These are phyloP conservation scores for Rhingia campestris DNA, from an alignment of 2,888 invertebrate genomes.

Conservation along the genomic window DNA sequence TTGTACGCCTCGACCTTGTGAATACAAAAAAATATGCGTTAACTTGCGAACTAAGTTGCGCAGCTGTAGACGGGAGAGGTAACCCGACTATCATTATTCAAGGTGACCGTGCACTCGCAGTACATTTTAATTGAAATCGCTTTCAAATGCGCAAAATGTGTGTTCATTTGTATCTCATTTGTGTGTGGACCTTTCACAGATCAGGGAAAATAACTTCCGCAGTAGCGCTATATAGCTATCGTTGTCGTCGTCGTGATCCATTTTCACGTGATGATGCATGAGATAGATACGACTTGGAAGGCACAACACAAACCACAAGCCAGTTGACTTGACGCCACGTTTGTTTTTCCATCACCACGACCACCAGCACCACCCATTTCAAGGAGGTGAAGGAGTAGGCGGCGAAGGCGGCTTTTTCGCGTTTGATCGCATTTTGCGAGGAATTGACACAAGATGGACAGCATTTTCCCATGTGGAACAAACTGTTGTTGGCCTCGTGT, in stretches of 20 bases:
- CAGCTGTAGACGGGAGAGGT: neutral
- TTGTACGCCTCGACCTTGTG: slow-evolving; percentile 60
- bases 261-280: slow-evolving; percentile 54
- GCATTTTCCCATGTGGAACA: slow-evolving; percentile 73
- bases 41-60: slow-evolving; percentile 7
- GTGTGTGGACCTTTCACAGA: slow-evolving; percentile 26
- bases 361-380: slow-evolving; percentile 34
- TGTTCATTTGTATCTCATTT: slow-evolving; percentile 40
- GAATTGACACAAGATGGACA: slow-evolving; percentile 72
- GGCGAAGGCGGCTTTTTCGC: slow-evolving; percentile 54
- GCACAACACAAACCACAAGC: slow-evolving; percentile 43
- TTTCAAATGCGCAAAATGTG: slow-evolving; percentile 46
- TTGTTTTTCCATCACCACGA: slow-evolving; percentile 9
- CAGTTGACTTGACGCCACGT: neutral
- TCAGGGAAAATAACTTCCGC: slow-evolving; percentile 49
- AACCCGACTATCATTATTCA: neutral
- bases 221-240: slow-evolving; percentile 6
- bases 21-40: slow-evolving; percentile 25
- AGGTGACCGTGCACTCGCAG: slow-evolving; percentile 40
- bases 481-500: slow-evolving; percentile 67
- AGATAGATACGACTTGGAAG: neutral
- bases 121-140: slow-evolving; percentile 45
- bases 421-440: slow-evolving; percentile 63
- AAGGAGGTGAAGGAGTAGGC: neutral
- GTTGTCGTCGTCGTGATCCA: slow-evolving; percentile 41